Percentiles rank a stretch among this genome's conserved stretches.
Conservation (phyloP, 2,797 vertebrate genomes). For the Leuciscus waleckii region DNA sequence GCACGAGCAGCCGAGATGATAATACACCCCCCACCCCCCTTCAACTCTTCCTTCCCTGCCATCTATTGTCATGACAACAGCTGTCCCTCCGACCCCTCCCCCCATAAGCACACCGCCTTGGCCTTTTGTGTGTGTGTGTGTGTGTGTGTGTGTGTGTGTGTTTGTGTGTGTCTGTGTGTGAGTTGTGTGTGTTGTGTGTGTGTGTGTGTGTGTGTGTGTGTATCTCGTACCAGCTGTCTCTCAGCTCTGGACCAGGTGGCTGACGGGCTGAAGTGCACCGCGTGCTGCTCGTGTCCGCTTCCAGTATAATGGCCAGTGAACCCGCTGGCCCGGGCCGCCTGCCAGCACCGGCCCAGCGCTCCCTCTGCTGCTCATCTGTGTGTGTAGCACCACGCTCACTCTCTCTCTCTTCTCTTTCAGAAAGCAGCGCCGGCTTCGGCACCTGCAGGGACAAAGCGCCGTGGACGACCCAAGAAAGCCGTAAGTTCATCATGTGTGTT, state of each 20-base stretch:
- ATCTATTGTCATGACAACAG: constrained; percentile 79
- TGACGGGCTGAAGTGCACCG: constrained; percentile 80
- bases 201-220: constrained; percentile 36
- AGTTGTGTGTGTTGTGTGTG: too few relatives aligned
- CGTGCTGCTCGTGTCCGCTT: constrained; percentile 81
- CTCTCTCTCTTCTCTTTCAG: constrained; percentile 70
- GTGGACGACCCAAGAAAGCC: constrained; percentile 94
- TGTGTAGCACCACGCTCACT: neutral
- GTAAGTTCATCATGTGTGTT: constrained; percentile 71
- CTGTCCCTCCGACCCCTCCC: constrained; percentile 70
- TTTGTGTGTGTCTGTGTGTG: constrained; percentile 46
- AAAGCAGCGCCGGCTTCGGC: constrained; percentile 82
- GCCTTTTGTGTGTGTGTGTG: constrained; percentile 41
- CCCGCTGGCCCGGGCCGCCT: constrained; percentile 75
- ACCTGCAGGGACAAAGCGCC: constrained; percentile 85
- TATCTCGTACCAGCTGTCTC: constrained; percentile 82
- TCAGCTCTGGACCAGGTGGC: constrained; percentile 82
- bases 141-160: constrained; percentile 40
- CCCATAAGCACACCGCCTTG: constrained; percentile 58
- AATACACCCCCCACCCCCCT: constrained; percentile 63
- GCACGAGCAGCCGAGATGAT: constrained; percentile 76
- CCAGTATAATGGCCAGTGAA: constrained; percentile 84
- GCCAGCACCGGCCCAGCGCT: constrained; percentile 55
- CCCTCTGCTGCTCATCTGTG: constrained; percentile 71
- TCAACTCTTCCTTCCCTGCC: constrained; percentile 72